phyloP scores from a whole-genome alignment of 2,797 vertebrate species.

The Pseudomugil tenellus region DNA sequence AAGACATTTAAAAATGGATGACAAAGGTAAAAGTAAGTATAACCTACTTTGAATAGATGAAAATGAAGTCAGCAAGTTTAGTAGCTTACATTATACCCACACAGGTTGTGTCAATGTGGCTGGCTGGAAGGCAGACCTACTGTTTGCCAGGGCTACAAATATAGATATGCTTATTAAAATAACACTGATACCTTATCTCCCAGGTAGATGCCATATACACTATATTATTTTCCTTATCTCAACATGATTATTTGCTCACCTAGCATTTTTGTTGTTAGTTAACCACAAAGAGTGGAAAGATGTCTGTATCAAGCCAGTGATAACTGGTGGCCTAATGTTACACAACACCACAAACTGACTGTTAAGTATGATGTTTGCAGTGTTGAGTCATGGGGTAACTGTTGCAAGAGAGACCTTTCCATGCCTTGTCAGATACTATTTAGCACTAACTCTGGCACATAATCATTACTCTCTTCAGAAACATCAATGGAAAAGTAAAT shows the following conservation, averaged over 20 bases:
- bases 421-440: conserved; percentile 80
- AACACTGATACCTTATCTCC: neutral
- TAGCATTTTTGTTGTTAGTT: conserved; percentile 24
- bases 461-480: conserved; percentile 81
- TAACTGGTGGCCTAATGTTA: conserved; percentile 62
- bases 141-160: conserved; percentile 13
- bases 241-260: no score
- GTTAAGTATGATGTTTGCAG: conserved; percentile 61
- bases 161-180: neutral
- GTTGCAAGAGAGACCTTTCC: conserved; percentile 76
- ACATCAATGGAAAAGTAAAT: conserved; percentile 79
- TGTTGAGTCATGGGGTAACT: conserved; percentile 60
- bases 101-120: conserved; percentile 29
- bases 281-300: conserved; percentile 52
- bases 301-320: conserved; percentile 45
- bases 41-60: conserved; percentile 68
- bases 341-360: conserved; percentile 70
- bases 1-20: conserved; percentile 22
- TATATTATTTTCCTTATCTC: neutral
- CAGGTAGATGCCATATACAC: neutral
- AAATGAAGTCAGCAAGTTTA: conserved; percentile 42
- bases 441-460: conserved; percentile 79
- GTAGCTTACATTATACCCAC: conserved; percentile 19
- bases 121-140: neutral
- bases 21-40: conserved; percentile 44